These are phyloP conservation scores for Phymorhynchus buccinoides DNA, from an alignment of 1,140 invertebrate species.

Conservation along the genomic window DNA sequence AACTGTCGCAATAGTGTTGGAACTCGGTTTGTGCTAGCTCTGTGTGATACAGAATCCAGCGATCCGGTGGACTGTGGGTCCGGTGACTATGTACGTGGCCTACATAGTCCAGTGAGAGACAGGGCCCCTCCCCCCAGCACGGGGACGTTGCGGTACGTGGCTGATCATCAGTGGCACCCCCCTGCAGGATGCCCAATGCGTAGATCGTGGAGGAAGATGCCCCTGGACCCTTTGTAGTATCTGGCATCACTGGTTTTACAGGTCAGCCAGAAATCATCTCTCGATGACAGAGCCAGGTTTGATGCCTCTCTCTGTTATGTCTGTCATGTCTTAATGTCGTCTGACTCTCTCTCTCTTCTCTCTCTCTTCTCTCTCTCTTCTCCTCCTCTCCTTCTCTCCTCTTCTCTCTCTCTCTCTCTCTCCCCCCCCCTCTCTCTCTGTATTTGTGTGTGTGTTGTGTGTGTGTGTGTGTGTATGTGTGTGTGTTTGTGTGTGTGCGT, in stretches of 20 bases:
- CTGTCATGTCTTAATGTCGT: no score
- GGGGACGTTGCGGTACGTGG: slow-evolving; percentile 62
- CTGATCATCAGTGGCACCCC: slow-evolving; percentile 62
- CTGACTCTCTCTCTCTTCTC: no score
- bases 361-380: no score
- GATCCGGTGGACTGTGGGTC: slow-evolving; percentile 36
- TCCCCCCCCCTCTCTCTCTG: no score
- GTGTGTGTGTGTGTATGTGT: no score
- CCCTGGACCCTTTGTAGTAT: slow-evolving; percentile 69
- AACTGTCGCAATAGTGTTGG: no score
- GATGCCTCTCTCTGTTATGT: no score
- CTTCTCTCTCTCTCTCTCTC: no score
- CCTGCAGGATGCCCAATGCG: slow-evolving; percentile 62
- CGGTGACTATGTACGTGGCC: slow-evolving; percentile 58
- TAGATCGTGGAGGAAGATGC: slow-evolving; percentile 63
- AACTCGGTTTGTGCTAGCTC: background rate
- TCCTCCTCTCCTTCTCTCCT: no score
- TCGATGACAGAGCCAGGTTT: slow-evolving; percentile 52
- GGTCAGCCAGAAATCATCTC: slow-evolving; percentile 59
- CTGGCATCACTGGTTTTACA: slow-evolving; percentile 67
- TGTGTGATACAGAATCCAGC: slow-evolving; percentile 42
- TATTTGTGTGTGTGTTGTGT: no score
- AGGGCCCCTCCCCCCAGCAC: slow-evolving; percentile 57
- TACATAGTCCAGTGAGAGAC: slow-evolving; percentile 35
- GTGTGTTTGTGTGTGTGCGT: no score